Base-by-base conservation (phyloP, 2,797 vertebrate species). In the Salarias fasciatus region DNA sequence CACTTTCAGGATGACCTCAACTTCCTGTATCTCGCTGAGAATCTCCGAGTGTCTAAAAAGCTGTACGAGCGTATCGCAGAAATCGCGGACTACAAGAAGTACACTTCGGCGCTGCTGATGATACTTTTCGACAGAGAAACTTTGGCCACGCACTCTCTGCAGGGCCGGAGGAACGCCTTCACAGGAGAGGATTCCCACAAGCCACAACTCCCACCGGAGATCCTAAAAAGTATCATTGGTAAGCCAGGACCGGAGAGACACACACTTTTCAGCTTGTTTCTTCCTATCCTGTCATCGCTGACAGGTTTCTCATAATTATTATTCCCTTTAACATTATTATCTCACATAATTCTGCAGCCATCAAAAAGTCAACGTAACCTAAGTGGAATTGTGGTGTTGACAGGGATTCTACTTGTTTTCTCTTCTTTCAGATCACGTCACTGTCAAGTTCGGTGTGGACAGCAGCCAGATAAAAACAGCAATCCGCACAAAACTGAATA, bases 401-500 rank as follows among this genome's bases (percentile, higher is more conserved):
- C n/a, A n/a, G n/a, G n/a, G n/a, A 24, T 24, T 3, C 18, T 24
- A 24, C 24, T 3, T 24, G 18, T 45, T 63, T 10, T 57, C 57
- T 55, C 53, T 80, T 30, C 53, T 13, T 13, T 44, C 11, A 75
- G 90, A 88, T 68, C 91, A 92, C 1, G 86, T 92, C 42, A 49
- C 69, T 4, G 59, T 15, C n/a, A 91, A 89, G 73, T 92, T 92
- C 4, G 85, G 78, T 0, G 83, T 90, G 1, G 91, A 92, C 30
- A 43, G 60, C 52, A 88, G 85, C 67, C 86, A 85, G 57, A 88
- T 92, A 69, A 90, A 89, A 81, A 87, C 88, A 1, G 90, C 91
- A 7, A 90, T 92, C 68, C 84, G 91, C 37, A 92, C 89, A 31
- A 92, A 92, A 81, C 49, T 92, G 75, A 92, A 92, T 53, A 92